phyloP scores from a whole-genome alignment of 2,113 vertebrate species.

The Garra rufa region DNA sequence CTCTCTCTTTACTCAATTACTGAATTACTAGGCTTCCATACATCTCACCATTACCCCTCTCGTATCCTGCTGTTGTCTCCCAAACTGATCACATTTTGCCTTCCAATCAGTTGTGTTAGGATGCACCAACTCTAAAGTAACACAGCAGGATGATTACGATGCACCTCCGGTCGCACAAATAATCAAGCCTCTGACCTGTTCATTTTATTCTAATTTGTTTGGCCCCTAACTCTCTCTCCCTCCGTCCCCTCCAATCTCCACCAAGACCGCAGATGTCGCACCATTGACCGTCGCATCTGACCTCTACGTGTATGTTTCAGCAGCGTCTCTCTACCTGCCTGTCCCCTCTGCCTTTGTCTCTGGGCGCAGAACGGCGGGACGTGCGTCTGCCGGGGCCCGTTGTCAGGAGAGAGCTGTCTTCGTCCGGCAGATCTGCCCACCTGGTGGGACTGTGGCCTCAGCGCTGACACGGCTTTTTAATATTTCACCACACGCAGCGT shows the following conservation, averaged over 20 bases:
- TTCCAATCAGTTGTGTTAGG: not conserved
- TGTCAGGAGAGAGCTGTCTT: conserved; percentile 52
- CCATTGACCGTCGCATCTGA: conserved; percentile 21
- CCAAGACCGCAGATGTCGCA: conserved; percentile 28
- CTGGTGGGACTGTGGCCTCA: conserved; percentile 56
- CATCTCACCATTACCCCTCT: not conserved
- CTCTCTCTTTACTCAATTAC: too few relatives aligned
- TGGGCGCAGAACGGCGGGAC: conserved; percentile 41
- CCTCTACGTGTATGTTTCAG: conserved; percentile 27
- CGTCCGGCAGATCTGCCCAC: conserved; percentile 54
- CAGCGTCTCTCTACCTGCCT: not conserved
- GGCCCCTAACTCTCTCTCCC: conserved; percentile 26
- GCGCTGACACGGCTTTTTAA: conserved; percentile 66
- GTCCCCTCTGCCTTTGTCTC: conserved; percentile 48
- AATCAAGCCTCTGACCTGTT: conserved; percentile 46
- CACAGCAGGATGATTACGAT: conserved; percentile 22
- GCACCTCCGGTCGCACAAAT: conserved; percentile 28
- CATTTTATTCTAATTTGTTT: conserved; percentile 54
- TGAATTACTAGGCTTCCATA: too few relatives aligned
- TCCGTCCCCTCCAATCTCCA: conserved; percentile 23
- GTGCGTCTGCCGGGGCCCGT: conserved; percentile 25
- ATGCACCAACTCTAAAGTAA: not conserved
- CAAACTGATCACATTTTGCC: not conserved
- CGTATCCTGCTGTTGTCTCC: conserved; percentile 1
- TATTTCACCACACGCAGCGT: conserved; percentile 64